A percentile compares a stretch with the other conserved stretches of the same genome.
Conservation (phyloP, 2,113 vertebrate genomes). For the Orientallactaga bullata region DNA sequence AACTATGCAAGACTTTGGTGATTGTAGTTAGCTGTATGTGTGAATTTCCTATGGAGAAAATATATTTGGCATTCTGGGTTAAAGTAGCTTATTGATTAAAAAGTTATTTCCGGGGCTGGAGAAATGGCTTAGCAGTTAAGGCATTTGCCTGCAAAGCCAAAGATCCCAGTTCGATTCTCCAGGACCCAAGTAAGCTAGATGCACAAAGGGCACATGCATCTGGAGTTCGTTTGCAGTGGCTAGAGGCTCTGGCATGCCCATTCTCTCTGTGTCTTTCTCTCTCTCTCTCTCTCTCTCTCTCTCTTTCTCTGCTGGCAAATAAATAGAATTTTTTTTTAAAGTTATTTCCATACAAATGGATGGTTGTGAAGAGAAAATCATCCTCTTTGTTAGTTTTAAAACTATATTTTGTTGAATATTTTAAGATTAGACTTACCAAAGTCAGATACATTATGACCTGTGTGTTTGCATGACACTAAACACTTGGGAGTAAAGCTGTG, state of each 20-base stretch:
- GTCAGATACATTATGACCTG: neutral
- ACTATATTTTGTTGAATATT: neutral
- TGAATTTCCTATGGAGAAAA: neutral
- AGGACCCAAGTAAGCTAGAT: too few species aligned
- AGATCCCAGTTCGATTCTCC: too few species aligned
- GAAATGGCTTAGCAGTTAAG: too few species aligned
- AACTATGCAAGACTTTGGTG: neutral
- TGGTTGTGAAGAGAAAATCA: neutral
- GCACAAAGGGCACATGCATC: too few species aligned
- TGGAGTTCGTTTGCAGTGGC: too few species aligned
- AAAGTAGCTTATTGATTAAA: neutral
- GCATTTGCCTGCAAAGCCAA: too few species aligned
- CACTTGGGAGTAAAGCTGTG: neutral
- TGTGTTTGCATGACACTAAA: neutral
- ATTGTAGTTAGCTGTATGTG: neutral
- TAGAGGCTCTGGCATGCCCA: too few species aligned
- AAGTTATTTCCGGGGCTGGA: neutral
- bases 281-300: too few species aligned
- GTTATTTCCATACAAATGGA: neutral
- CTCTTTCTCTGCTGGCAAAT: too few species aligned
- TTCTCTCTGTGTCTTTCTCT: too few species aligned
- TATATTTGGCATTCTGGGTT: conserved; percentile 3
- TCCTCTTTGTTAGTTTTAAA: neutral
- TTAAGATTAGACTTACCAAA: neutral
- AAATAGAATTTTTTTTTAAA: too few species aligned